A percentile compares a stretch with the other conserved stretches of the same genome.
Evolutionary conservation across 2,888 invertebrate species (phyloP).

Genomic region (Phengaris arion): DNA sequence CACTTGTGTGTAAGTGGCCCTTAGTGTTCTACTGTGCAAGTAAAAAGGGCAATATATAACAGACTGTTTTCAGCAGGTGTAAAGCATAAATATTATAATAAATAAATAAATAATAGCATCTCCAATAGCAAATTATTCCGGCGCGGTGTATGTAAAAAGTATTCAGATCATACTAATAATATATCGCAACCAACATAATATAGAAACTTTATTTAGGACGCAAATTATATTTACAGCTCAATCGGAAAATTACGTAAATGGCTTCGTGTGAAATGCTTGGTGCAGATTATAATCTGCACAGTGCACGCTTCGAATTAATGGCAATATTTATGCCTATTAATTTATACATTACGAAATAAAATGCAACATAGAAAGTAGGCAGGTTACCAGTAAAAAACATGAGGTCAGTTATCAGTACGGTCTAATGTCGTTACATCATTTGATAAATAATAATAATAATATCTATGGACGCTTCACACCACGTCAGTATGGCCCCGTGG

Average conservation of each 20-base stretch:
- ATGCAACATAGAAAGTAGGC: constrained; percentile 6
- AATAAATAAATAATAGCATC: no score
- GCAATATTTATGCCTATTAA: constrained; percentile 13
- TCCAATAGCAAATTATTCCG: no score
- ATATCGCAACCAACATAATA: neutral
- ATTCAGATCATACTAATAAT: neutral
- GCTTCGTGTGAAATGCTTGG: constrained; percentile 33
- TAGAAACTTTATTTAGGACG: constrained; percentile 12
- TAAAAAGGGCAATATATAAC: no score
- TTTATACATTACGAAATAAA: constrained; percentile 17
- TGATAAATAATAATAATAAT: neutral
- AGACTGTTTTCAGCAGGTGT: no score
- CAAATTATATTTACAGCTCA: constrained; percentile 28
- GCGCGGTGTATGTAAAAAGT: no score
- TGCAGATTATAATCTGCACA: constrained; percentile 29
- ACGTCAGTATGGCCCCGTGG: no score
- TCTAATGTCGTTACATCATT: neutral
- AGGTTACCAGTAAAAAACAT: neutral
- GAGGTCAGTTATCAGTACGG: neutral
- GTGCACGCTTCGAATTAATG: constrained; percentile 13
- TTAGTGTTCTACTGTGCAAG: no score
- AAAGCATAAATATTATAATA: no score
- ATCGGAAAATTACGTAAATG: constrained; percentile 34
- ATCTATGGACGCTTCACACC: no score
- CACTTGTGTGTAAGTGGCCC: no score